A percentile compares a stretch with the other conserved stretches of the same genome.
phyloP scores from a whole-genome alignment of 2,113 vertebrate species.

The Alosa alosa region DNA sequence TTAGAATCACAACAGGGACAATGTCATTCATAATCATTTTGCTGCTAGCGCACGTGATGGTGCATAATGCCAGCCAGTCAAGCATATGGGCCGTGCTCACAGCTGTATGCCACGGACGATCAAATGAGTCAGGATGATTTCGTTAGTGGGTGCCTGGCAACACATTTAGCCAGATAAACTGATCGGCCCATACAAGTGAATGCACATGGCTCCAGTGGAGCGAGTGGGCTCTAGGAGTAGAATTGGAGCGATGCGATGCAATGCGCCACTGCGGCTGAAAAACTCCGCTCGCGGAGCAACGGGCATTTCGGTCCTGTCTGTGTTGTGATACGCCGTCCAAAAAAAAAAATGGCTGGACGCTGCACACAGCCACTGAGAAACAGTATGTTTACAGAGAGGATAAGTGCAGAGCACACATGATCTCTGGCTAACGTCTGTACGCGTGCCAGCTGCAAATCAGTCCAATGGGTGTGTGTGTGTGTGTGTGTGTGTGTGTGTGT shows the following conservation, averaged over 20 bases:
- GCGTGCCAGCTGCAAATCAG: background rate
- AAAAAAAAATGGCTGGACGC: background rate
- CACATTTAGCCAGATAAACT: background rate
- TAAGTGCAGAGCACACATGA: background rate
- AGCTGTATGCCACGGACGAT: slow-evolving; percentile 12
- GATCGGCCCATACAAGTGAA: background rate
- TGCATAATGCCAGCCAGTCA: background rate
- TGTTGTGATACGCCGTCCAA: background rate
- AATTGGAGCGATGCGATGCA: background rate
- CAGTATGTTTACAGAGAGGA: slow-evolving; percentile 3
- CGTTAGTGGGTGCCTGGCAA: background rate
- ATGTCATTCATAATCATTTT: slow-evolving; percentile 9
- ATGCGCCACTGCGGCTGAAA: background rate
- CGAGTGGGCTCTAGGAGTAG: background rate
- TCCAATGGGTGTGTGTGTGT: background rate
- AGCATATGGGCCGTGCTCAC: slow-evolving; percentile 14
- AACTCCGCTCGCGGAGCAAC: background rate
- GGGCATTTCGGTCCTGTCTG: background rate
- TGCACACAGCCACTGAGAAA: background rate
- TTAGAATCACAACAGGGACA: background rate
- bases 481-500: background rate
- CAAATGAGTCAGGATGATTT: slow-evolving; percentile 15
- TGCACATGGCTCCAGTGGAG: background rate
- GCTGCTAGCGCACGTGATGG: background rate
- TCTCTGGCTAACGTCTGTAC: background rate